Conservation (phyloP, 2,797 vertebrate species). For the Pygocentrus nattereri region DNA sequence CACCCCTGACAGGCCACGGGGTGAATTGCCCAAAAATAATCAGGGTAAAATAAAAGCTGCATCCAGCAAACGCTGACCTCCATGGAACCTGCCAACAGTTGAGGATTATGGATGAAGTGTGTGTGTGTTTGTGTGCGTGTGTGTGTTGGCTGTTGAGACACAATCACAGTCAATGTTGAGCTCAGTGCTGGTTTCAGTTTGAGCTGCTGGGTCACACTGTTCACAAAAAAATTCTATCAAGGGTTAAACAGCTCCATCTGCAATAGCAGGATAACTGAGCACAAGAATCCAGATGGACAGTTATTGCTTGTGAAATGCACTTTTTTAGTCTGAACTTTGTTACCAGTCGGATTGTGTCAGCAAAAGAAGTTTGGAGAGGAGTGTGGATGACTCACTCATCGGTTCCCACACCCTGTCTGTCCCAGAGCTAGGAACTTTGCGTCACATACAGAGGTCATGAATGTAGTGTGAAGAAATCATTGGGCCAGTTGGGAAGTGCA, state of each 20-base stretch:
- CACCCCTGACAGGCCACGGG: slow-evolving; percentile 74
- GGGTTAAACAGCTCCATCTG: slow-evolving; percentile 14
- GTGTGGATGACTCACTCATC: slow-evolving; percentile 13
- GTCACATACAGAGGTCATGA: slow-evolving; percentile 13
- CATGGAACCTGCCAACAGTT: slow-evolving; percentile 71
- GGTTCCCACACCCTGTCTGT: slow-evolving; percentile 15
- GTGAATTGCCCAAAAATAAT: slow-evolving; percentile 77
- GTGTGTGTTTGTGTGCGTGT: slow-evolving; percentile 39
- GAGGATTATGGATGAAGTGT: slow-evolving; percentile 71
- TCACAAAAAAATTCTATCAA: not conserved
- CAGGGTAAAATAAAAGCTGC: slow-evolving; percentile 77
- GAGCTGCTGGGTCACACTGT: not conserved
- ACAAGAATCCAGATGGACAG: slow-evolving; percentile 13
- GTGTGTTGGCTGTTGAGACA: slow-evolving; percentile 34
- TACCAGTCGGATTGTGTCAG: slow-evolving; percentile 27
- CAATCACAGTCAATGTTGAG: slow-evolving; percentile 17
- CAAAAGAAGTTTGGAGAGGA: slow-evolving; percentile 14
- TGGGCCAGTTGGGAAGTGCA: not conserved
- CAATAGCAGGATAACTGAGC: not conserved
- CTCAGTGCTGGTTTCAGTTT: not conserved
- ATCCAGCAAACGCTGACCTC: slow-evolving; percentile 77
- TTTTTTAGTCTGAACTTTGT: slow-evolving; percentile 50
- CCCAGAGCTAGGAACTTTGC: slow-evolving; percentile 20
- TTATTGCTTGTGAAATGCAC: slow-evolving; percentile 16
- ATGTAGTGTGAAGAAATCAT: slow-evolving; percentile 23